A percentile compares a stretch with the other conserved stretches of the same genome.
These are phyloP conservation scores for Bimastos eiseni DNA, from an alignment of 2,888 invertebrate species.

Conservation along the genomic window DNA sequence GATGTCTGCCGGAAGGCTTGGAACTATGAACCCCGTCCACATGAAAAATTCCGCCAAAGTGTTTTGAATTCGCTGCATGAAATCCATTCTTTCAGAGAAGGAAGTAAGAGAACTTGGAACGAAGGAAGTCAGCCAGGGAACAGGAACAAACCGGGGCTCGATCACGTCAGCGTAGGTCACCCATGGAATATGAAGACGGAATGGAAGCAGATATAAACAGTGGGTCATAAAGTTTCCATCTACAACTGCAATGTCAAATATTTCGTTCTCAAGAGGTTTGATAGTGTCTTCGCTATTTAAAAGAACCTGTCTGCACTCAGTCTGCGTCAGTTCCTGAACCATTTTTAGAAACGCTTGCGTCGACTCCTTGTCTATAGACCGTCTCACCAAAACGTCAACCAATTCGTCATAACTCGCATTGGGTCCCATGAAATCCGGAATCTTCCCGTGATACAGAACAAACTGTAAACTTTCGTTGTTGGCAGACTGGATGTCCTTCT, in stretches of 20 bases:
- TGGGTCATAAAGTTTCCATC: conserved; percentile 26
- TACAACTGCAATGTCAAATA: conserved; percentile 27
- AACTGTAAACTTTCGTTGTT: too few relatives aligned
- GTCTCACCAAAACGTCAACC: not conserved
- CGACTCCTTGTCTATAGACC: not conserved
- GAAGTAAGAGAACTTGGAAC: not conserved
- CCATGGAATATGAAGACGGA: conserved; percentile 30
- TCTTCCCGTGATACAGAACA: too few relatives aligned
- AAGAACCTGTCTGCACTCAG: not conserved
- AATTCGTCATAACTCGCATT: not conserved
- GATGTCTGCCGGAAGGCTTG: not conserved
- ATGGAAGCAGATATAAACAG: conserved; percentile 30
- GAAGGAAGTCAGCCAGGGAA: conserved; percentile 33
- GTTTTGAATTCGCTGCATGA: conserved; percentile 19
- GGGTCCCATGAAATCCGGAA: too few relatives aligned
- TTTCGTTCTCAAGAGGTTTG: not conserved
- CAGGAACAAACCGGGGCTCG: conserved; percentile 31
- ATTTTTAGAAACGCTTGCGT: not conserved
- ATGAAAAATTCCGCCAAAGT: not conserved
- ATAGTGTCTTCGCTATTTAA: not conserved
- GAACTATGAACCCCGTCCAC: not conserved
- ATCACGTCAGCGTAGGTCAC: conserved; percentile 25
- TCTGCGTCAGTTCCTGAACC: not conserved
- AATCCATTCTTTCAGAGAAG: conserved; percentile 23
- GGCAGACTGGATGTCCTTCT: not conserved